These are phyloP conservation scores for Phylloscopus collybita DNA, from an alignment of 2,797 vertebrate genomes.

Conservation along the genomic window DNA sequence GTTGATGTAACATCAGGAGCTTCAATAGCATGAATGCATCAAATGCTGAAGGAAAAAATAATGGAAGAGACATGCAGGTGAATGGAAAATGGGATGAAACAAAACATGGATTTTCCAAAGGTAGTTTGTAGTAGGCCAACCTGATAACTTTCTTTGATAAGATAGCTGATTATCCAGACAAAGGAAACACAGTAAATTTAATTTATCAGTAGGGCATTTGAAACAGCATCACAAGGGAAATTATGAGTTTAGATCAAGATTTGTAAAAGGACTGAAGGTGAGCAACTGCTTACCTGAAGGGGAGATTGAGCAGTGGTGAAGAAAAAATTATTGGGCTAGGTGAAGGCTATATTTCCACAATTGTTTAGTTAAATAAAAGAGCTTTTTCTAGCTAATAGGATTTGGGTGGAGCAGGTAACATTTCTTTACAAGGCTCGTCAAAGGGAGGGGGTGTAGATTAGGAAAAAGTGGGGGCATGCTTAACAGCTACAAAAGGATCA, in stretches of 20 bases:
- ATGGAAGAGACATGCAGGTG: not conserved
- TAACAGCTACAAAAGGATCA: not conserved
- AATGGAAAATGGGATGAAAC: slow-evolving; percentile 49
- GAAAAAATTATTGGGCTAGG: not conserved
- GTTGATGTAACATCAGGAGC: not conserved
- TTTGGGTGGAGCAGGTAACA: not conserved
- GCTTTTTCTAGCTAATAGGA: not conserved
- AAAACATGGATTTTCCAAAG: slow-evolving; percentile 16
- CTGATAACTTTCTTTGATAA: slow-evolving; percentile 38
- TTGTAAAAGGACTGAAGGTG: not conserved
- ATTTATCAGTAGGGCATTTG: slow-evolving; percentile 38
- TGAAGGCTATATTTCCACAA: not conserved
- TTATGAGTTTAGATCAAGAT: slow-evolving; percentile 1
- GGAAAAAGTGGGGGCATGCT: not conserved
- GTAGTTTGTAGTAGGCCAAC: slow-evolving; percentile 7
- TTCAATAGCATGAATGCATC: not conserved
- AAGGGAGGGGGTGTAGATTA: not conserved
- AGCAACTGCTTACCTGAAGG: not conserved
- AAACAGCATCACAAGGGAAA: slow-evolving; percentile 31
- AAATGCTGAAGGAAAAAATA: not conserved
- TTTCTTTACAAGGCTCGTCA: not conserved
- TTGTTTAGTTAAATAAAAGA: not conserved
- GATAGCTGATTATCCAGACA: slow-evolving; percentile 38
- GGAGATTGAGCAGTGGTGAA: not conserved
- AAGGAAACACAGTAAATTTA: not conserved